Conservation (phyloP, 2,113 vertebrate genomes). For the Oncorhynchus kisutch region DNA sequence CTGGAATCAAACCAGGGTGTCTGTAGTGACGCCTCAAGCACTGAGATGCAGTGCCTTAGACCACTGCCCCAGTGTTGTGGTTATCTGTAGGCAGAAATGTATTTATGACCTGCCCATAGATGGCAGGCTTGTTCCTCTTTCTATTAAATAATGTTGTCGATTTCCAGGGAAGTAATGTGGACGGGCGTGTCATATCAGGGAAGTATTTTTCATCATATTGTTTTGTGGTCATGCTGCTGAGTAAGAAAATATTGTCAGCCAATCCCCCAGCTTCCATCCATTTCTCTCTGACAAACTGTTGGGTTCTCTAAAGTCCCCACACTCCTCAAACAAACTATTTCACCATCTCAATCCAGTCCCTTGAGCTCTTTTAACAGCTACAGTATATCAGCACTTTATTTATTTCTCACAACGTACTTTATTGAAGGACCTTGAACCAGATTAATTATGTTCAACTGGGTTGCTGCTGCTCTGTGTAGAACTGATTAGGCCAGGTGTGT, state of each 20-base stretch:
- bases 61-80: not conserved
- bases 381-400: conserved; percentile 63
- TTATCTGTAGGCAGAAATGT: not conserved
- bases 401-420: conserved; percentile 48
- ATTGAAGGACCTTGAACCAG: conserved; percentile 20
- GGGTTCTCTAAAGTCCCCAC: conserved; percentile 33
- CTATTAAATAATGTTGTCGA: too few relatives aligned
- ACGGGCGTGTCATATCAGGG: conserved; percentile 16
- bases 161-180: not conserved
- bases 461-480: not conserved
- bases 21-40: too few relatives aligned
- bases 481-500: not conserved
- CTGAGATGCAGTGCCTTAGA: too few relatives aligned
- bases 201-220: conserved; percentile 57
- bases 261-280: conserved; percentile 16
- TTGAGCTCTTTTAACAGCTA: conserved; percentile 10
- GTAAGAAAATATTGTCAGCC: conserved; percentile 45
- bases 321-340: not conserved
- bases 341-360: not conserved
- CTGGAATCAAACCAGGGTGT: too few relatives aligned
- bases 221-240: conserved; percentile 60
- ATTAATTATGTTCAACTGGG: not conserved
- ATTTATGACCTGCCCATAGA: conserved; percentile 34
- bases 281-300: conserved; percentile 28
- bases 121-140: conserved; percentile 51